Evolutionary conservation across 2,113 vertebrate genomes (phyloP), one percentile per base, ranked within the genome.

Genomic region (Anhinga anhinga): DNA sequence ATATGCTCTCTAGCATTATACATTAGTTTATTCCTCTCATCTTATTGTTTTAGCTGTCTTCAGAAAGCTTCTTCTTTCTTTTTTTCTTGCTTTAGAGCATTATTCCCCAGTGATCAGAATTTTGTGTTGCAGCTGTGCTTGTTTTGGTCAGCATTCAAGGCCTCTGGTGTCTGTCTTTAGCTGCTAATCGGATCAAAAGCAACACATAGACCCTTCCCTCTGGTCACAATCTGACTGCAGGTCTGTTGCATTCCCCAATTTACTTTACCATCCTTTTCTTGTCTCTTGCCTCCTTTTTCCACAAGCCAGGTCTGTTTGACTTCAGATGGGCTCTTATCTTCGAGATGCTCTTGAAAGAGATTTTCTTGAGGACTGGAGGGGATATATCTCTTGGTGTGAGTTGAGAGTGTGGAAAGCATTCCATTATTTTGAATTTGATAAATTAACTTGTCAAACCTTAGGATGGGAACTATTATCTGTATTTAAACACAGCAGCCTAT

Each of bases 141-240:
- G 47, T 42, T 42, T 36, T 18, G 45, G 38, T 34, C 27, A 6
- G 47, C 30, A 7, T 10, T n/a, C 40, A 11, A 11, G 5, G 76
- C 53, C 44, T 55, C 62, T 27, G 53, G 1, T 44, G n/a, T 27
- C 52, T 72, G 3, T 19, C 21, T 14, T 1, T 19, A 20, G 30
- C 52, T 36, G 55, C 70, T 73, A 9, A 12, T 34, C 27, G 59
- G 38, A 15, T 38, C 15, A 29, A n/a, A 21, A 15, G 10, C 55
- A 7, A 0, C 1, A 8, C 2, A 1, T 50, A 10, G 50, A 63
- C 30, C 2, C 27, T 44, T 16, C 65, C 50, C 42, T 66, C 9
- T 23, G 3, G 16, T 2, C 59, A 53, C 45, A 2, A 1, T 3
- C 30, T n/a, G 34, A 9, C 21, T 5, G 63, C 3, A 21, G 15